Percentiles rank a stretch among this genome's conserved stretches.
Conservation (phyloP, 92 coral and sea anemone genomes). For the Heliopora coerulea region DNA sequence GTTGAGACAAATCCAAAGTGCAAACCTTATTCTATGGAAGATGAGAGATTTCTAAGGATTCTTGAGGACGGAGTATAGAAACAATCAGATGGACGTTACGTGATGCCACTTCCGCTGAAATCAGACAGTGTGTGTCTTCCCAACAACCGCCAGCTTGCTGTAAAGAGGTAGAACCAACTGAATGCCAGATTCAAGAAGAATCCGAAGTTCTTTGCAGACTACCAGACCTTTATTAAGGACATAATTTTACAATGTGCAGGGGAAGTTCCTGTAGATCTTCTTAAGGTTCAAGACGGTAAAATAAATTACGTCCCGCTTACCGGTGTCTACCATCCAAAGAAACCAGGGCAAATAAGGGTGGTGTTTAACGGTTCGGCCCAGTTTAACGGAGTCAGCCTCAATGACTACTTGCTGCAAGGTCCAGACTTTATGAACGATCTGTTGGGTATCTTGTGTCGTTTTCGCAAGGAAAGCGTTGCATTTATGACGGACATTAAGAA, state of each 20-base stretch:
- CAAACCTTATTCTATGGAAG: constrained; percentile 40
- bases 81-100: constrained; percentile 53
- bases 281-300: constrained; percentile 45
- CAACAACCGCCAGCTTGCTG: constrained; percentile 46
- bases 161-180: constrained; percentile 37
- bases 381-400: constrained; percentile 34
- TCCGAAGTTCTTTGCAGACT: constrained; percentile 46
- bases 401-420: constrained; percentile 13
- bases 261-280: constrained; percentile 29
- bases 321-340: constrained; percentile 48
- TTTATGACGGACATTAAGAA: background rate
- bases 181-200: constrained; percentile 43
- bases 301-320: constrained; percentile 53
- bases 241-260: constrained; percentile 55
- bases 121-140: constrained; percentile 22
- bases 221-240: constrained; percentile 55
- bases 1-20: constrained; percentile 37
- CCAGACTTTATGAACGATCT: background rate
- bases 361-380: constrained; percentile 52
- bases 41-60: constrained; percentile 40
- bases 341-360: constrained; percentile 41
- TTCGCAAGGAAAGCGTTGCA: background rate
- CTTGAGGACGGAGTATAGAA: constrained; percentile 48
- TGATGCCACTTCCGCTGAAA: constrained; percentile 57
- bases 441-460: background rate